These are phyloP conservation scores for Homalodisca vitripennis DNA, from an alignment of 1,140 invertebrate genomes.

Conservation along the genomic window DNA sequence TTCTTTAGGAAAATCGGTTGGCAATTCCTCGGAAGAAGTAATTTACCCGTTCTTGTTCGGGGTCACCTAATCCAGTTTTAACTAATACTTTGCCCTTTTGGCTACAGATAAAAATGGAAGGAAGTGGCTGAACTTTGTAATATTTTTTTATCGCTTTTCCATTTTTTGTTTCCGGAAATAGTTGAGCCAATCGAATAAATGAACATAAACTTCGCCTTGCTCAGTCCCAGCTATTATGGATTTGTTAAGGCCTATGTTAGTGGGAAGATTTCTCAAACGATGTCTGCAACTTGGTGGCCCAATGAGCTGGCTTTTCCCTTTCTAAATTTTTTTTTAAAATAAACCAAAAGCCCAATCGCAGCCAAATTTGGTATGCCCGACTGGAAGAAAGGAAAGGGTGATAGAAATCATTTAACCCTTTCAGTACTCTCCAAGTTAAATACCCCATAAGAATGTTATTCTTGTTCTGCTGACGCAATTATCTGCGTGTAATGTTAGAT, in stretches of 20 bases:
- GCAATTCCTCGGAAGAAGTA: no score
- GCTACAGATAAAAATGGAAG: no score
- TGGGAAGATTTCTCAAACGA: constrained; percentile 11
- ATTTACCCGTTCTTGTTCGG: no score
- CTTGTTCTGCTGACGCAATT: constrained; percentile 31
- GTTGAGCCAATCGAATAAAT: no score
- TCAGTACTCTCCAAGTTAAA: constrained; percentile 17
- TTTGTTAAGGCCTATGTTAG: constrained; percentile 24
- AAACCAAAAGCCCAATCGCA: constrained; percentile 31
- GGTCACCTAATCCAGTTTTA: no score
- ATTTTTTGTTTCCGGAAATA: no score
- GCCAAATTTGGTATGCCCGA: constrained; percentile 28
- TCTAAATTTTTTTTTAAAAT: constrained; percentile 7
- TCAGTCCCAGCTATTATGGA: constrained; percentile 6
- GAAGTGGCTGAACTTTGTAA: no score
- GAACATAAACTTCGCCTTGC: constrained; percentile 4
- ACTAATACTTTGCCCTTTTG: no score
- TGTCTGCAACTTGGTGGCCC: constrained; percentile 15
- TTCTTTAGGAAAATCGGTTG: no score
- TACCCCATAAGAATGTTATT: constrained; percentile 12
- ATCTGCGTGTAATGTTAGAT: constrained; percentile 29
- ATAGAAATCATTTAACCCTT: not conserved
- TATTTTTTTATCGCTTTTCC: no score
- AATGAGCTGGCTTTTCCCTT: constrained; percentile 10
- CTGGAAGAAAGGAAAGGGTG: constrained; percentile 20